phyloP scores from a whole-genome alignment of 2,113 vertebrate genomes.

The Taurulus bubalis region DNA sequence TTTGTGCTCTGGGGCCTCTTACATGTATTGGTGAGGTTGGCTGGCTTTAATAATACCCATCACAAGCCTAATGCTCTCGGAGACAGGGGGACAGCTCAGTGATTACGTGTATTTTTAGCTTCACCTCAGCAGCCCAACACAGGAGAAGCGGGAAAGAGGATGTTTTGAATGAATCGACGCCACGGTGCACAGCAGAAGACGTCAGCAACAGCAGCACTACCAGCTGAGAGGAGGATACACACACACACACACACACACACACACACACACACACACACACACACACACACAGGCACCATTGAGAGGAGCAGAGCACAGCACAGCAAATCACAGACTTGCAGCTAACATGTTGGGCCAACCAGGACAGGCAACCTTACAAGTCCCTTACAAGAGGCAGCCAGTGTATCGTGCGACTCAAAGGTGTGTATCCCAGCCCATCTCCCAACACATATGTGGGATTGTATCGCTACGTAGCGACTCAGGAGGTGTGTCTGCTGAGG shows the following conservation, averaged over 20 bases:
- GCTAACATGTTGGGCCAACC: constrained; percentile 86
- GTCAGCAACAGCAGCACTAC: constrained; percentile 71
- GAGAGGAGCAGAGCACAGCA: constrained; percentile 59
- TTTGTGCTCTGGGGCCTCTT: constrained; percentile 44
- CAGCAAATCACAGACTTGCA: constrained; percentile 73
- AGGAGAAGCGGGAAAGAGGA: constrained; percentile 74
- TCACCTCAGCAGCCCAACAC: constrained; percentile 57
- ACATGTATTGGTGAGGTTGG: constrained; percentile 51
- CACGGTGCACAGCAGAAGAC: constrained; percentile 71
- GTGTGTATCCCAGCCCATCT: constrained; percentile 82
- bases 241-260: background rate
- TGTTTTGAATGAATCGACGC: constrained; percentile 83
- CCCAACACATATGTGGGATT: constrained; percentile 35
- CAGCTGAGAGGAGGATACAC: constrained; percentile 70
- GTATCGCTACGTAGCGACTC: constrained; percentile 40
- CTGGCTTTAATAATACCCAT: constrained; percentile 57
- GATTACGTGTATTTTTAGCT: constrained; percentile 71
- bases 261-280: constrained; percentile 32
- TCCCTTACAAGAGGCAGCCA: constrained; percentile 82
- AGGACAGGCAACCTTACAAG: constrained; percentile 83
- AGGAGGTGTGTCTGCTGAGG: constrained; percentile 49
- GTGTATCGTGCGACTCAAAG: constrained; percentile 86
- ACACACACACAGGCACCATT: constrained; percentile 52
- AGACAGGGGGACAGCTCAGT: constrained; percentile 50
- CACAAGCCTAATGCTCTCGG: constrained; percentile 29